Evolutionary conservation across 2,797 vertebrate species (phyloP).

Genomic region (Eleutherodactylus coqui): DNA sequence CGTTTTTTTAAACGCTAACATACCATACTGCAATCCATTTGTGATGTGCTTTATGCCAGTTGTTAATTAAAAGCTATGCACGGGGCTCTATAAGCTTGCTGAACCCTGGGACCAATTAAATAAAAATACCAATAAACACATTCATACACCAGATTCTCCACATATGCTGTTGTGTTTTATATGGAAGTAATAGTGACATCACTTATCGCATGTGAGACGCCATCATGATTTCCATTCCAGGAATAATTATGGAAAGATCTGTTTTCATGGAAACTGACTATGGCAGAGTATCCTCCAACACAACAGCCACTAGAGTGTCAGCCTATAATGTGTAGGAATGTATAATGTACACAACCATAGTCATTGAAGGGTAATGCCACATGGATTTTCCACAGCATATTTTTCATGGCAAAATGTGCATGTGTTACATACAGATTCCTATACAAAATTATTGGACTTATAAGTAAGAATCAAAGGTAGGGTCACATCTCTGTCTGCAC

Average conservation of each 20-base stretch:
- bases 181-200: slow-evolving; percentile 67
- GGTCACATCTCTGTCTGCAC: no score
- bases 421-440: no score
- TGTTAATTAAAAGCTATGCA: slow-evolving; percentile 76
- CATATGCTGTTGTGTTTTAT: slow-evolving; percentile 69
- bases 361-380: not conserved
- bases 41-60: slow-evolving; percentile 75
- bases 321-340: not conserved
- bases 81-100: slow-evolving; percentile 72
- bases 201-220: slow-evolving; percentile 51
- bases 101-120: slow-evolving; percentile 78
- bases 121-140: slow-evolving; percentile 72
- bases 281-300: not conserved
- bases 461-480: no score
- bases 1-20: slow-evolving; percentile 66
- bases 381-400: no score
- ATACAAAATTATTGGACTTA: no score
- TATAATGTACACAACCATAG: not conserved
- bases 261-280: slow-evolving; percentile 18
- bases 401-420: no score
- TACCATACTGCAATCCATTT: slow-evolving; percentile 71
- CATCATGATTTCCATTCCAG: slow-evolving; percentile 43
- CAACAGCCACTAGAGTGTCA: not conserved
- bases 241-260: slow-evolving; percentile 45
- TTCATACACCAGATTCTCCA: slow-evolving; percentile 73